Conservation (phyloP, 37 sponge, comb jelly and placozoan species). For the Tethya wilhelma region DNA sequence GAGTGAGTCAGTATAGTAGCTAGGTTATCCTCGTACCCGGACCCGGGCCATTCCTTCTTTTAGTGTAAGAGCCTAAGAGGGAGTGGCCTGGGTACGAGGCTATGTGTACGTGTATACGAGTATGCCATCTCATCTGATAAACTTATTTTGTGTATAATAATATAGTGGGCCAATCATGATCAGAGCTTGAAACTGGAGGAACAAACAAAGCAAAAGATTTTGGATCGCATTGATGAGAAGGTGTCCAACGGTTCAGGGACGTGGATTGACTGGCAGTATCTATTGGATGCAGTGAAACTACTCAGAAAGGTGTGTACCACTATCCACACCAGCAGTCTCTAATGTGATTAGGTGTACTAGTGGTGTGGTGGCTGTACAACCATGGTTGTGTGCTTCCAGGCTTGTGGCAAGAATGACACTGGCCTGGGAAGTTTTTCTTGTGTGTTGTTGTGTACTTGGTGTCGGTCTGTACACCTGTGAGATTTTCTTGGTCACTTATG, state of each 20-base stretch:
- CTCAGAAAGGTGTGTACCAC: constrained; percentile 69
- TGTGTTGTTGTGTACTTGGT: background rate
- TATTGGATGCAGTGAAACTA: constrained; percentile 74
- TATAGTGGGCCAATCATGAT: constrained; percentile 86
- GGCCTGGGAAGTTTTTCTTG: background rate
- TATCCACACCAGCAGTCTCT: no score
- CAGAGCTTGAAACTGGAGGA: constrained; percentile 80
- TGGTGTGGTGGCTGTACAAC: background rate
- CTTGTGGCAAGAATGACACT: no score
- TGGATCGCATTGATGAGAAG: constrained; percentile 64
- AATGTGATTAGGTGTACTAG: background rate
- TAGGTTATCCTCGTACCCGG: background rate
- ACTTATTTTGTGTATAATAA: background rate
- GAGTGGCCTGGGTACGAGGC: background rate
- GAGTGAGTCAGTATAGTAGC: constrained; percentile 41
- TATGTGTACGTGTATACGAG: background rate
- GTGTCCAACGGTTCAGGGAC: constrained; percentile 75
- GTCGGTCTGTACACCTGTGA: background rate
- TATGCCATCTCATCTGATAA: background rate
- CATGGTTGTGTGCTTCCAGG: no score
- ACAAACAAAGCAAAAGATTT: constrained; percentile 58
- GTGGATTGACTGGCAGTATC: constrained; percentile 96
- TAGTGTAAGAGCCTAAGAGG: no score
- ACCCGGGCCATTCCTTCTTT: background rate
- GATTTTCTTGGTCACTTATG: background rate